phyloP scores from a whole-genome alignment of 2,888 invertebrate species.

The Cenopis cana region DNA sequence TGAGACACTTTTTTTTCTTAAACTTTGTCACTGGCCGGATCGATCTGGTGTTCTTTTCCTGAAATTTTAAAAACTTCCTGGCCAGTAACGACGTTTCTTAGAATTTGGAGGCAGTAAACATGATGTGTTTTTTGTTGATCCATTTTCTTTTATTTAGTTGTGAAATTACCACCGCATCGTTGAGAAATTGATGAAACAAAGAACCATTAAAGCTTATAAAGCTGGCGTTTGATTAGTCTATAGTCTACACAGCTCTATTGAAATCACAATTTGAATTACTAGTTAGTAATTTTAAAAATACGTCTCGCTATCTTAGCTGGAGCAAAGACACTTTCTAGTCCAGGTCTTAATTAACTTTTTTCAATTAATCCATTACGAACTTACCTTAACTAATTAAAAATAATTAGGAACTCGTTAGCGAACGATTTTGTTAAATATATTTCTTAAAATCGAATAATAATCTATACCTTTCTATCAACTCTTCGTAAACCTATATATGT shows the following conservation, averaged over 20 bases:
- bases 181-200: not conserved
- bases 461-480: not conserved
- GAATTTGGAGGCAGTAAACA: slow-evolving; percentile 1
- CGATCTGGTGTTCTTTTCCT: not conserved
- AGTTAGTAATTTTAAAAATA: not conserved
- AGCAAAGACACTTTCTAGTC: slow-evolving; percentile 9
- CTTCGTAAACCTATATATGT: not conserved
- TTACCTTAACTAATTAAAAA: not conserved
- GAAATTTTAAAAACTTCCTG: not conserved
- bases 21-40: slow-evolving; percentile 4
- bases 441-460: not conserved
- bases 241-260: not conserved
- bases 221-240: not conserved
- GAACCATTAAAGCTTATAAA: not conserved
- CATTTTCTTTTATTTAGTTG: too few species aligned
- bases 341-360: not conserved
- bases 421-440: not conserved
- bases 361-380: not conserved
- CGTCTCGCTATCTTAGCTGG: not conserved
- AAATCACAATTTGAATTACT: not conserved
- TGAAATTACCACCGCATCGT: not conserved
- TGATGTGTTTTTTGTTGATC: not conserved
- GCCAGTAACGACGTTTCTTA: not conserved
- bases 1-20: slow-evolving; percentile 58
- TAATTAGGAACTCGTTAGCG: not conserved